Percentiles rank a stretch among this genome's conserved stretches.
Evolutionary conservation across 92 coral and sea anemone species (phyloP).

Genomic region (Chrysogorgia sp.): DNA sequence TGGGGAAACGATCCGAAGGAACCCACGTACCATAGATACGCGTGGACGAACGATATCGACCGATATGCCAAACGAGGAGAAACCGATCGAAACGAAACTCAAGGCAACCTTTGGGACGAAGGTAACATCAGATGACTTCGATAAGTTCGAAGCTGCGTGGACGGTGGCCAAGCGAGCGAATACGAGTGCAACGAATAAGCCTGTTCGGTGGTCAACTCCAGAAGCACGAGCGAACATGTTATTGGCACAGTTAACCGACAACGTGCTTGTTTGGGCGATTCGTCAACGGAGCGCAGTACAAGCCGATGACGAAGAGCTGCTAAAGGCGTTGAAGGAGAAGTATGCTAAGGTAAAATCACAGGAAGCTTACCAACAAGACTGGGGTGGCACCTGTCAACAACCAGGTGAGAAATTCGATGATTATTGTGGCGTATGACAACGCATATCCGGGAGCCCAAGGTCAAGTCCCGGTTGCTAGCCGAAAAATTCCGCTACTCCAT

Average conservation of each 20-base stretch:
- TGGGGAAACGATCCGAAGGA: too few species aligned
- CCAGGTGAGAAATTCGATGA: constrained; percentile 1
- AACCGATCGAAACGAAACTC: constrained; percentile 4
- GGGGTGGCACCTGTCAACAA: too few species aligned
- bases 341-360: constrained; percentile 13
- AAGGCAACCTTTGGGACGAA: neutral
- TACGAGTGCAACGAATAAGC: constrained; percentile 1
- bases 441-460: neutral
- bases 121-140: neutral
- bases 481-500: constrained; percentile 9
- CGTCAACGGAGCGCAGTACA: neutral
- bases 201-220: neutral
- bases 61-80: constrained; percentile 9
- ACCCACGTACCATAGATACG: neutral
- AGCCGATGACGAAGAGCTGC: constrained; percentile 1
- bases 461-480: neutral
- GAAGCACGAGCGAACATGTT: too few species aligned
- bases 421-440: constrained; percentile 14
- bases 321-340: neutral
- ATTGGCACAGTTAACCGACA: too few species aligned
- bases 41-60: too few species aligned
- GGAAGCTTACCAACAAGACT: constrained; percentile 12
- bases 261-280: too few species aligned
- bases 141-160: constrained; percentile 6
- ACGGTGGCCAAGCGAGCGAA: neutral